These are phyloP conservation scores for Epirrita christyi DNA, from an alignment of 2,888 invertebrate species.

Conservation along the genomic window DNA sequence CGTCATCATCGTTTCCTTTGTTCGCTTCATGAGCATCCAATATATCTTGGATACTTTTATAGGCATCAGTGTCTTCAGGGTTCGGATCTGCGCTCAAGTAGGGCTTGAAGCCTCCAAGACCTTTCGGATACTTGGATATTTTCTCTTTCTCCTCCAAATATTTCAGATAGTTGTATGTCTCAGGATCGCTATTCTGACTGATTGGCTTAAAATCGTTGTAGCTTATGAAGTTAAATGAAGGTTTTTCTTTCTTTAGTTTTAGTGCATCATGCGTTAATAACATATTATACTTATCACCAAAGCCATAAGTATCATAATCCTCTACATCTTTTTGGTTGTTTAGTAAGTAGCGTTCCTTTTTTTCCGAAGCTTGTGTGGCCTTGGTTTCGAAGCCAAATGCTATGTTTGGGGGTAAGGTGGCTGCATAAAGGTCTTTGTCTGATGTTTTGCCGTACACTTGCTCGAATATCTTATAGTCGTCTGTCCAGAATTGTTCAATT, in stretches of 20 bases:
- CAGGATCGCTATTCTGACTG: constrained; percentile 64
- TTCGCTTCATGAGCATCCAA: constrained; percentile 71
- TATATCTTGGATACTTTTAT: constrained; percentile 70
- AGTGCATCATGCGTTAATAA: constrained; percentile 36
- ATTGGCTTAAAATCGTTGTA: constrained; percentile 65
- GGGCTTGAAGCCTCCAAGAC: constrained; percentile 53
- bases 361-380: constrained; percentile 56
- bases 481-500: constrained; percentile 72
- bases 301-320: constrained; percentile 46
- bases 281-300: constrained; percentile 53
- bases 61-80: constrained; percentile 58
- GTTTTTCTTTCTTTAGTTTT: constrained; percentile 45
- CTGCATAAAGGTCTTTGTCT: constrained; percentile 70
- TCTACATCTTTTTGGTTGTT: constrained; percentile 45
- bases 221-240: constrained; percentile 61
- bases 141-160: constrained; percentile 61
- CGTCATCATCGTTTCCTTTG: constrained; percentile 48
- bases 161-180: constrained; percentile 69
- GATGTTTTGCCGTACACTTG: constrained; percentile 76
- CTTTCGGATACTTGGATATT: constrained; percentile 46
- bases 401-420: constrained; percentile 55
- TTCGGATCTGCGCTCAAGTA: constrained; percentile 43
- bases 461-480: constrained; percentile 73
- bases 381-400: constrained; percentile 45
- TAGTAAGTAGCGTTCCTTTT: constrained; percentile 55